Conservation (phyloP, 2,113 vertebrate genomes). For the Pterophyllum scalare region DNA sequence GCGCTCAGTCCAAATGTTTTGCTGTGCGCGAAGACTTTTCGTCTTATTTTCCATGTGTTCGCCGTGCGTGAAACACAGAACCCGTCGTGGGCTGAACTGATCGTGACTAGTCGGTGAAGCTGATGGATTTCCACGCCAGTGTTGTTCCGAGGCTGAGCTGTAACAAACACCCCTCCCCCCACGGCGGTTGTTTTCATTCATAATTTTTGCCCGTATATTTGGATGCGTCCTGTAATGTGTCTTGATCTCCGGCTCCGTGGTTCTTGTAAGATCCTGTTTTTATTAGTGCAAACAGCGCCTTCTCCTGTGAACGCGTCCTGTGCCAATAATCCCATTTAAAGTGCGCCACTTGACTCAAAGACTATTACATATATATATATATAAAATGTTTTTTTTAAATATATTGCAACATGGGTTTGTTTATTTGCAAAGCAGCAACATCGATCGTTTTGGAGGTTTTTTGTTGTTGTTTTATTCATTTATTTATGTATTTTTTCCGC, state of each 20-base stretch:
- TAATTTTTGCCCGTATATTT: conserved; percentile 80
- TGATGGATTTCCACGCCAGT: conserved; percentile 50
- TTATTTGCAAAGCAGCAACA: background rate
- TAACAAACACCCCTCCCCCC: conserved; percentile 76
- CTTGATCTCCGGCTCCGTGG: conserved; percentile 60
- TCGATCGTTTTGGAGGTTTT: background rate
- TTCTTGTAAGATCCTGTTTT: conserved; percentile 17
- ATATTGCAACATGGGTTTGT: background rate
- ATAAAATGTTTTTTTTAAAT: background rate
- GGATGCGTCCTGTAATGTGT: conserved; percentile 55
- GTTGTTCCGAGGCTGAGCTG: conserved; percentile 48
- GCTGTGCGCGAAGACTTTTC: background rate
- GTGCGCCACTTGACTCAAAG: background rate
- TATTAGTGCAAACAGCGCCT: background rate
- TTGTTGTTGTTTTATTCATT: accelerated
- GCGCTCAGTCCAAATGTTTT: background rate
- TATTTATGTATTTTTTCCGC: too few relatives aligned
- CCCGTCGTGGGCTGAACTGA: background rate
- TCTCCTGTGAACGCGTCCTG: background rate
- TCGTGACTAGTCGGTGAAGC: conserved; percentile 15
- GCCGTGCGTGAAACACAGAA: background rate
- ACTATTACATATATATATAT: background rate
- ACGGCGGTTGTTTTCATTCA: conserved; percentile 90
- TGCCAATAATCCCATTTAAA: background rate
- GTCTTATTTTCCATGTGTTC: background rate